Conservation (phyloP, 2,888 invertebrate species). For the Entomobrya proxima region DNA sequence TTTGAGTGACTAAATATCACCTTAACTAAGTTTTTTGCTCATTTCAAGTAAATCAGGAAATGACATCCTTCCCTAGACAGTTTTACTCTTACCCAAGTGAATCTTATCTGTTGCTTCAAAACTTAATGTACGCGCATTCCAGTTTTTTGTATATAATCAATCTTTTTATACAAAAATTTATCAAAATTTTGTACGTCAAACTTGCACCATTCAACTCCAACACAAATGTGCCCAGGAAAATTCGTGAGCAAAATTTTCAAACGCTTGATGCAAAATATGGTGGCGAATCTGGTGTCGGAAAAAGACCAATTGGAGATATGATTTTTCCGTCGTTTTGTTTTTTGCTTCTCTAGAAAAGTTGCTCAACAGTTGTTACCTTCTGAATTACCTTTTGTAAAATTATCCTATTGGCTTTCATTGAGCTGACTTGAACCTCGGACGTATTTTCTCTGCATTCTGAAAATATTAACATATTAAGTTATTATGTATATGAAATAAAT, state of each 20-base stretch:
- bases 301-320: not conserved
- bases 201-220: not conserved
- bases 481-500: no score
- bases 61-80: not conserved
- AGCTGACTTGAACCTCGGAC: not conserved
- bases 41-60: not conserved
- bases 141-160: not conserved
- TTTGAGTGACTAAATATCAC: not conserved
- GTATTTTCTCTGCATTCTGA: not conserved
- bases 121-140: not conserved
- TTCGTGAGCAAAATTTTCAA: not conserved
- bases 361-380: not conserved
- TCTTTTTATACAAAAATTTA: no score
- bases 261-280: not conserved
- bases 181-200: no score
- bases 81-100: not conserved
- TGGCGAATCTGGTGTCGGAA: not conserved
- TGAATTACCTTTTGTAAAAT: not conserved
- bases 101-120: not conserved
- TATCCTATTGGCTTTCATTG: not conserved
- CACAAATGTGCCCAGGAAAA: not conserved
- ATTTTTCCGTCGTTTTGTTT: not conserved
- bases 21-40: not conserved
- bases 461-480: not conserved
- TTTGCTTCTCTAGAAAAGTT: not conserved